Percentiles rank a stretch among this genome's conserved stretches.
These are phyloP conservation scores for Rhizoglyphus robini DNA, from an alignment of 1,140 invertebrate species.

Conservation along the genomic window DNA sequence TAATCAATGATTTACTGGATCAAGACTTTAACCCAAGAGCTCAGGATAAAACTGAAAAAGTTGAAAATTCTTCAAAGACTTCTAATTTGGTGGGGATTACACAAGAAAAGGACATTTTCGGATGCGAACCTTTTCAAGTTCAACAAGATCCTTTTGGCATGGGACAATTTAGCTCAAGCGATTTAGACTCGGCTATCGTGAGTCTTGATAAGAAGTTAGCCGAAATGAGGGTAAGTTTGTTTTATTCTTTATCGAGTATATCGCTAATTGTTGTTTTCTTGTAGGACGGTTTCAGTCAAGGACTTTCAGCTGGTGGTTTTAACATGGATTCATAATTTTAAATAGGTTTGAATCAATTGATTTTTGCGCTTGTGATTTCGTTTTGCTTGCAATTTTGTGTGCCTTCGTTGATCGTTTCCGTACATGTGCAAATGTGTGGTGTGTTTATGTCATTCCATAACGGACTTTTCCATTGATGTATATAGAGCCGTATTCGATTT, in stretches of 20 bases:
- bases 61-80: not conserved
- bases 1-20: conserved; percentile 47
- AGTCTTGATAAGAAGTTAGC: conserved; percentile 26
- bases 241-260: not conserved
- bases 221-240: conserved; percentile 27
- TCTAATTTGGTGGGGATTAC: not conserved
- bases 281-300: conserved; percentile 66
- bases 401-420: no score
- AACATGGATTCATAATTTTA: not conserved
- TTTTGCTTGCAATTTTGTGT: no score
- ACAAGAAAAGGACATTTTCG: conserved; percentile 44
- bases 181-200: conserved; percentile 27
- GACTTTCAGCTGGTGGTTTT: conserved; percentile 48
- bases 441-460: no score
- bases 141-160: conserved; percentile 56
- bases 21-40: conserved; percentile 59
- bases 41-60: conserved; percentile 39
- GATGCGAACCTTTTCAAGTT: conserved; percentile 45
- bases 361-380: no score
- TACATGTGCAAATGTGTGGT: no score
- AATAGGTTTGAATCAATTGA: no score
- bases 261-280: conserved; percentile 27
- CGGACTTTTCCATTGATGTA: no score
- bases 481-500: no score
- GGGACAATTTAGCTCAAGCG: conserved; percentile 31